Evolutionary conservation across 2,797 vertebrate species (phyloP).

Genomic region (Chrysocyon brachyurus): DNA sequence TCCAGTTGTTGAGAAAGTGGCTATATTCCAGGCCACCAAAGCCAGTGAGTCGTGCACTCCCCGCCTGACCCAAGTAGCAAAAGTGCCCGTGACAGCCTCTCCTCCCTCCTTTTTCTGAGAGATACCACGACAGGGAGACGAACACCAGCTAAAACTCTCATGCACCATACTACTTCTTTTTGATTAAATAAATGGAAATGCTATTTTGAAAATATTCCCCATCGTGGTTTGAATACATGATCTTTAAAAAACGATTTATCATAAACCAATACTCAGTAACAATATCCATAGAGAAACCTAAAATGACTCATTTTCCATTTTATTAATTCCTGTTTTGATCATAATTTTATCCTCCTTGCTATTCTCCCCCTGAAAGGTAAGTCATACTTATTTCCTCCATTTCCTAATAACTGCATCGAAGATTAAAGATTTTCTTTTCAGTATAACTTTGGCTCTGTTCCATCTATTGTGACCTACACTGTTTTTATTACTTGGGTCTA

Average conservation of each 20-base stretch:
- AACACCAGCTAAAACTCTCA: background rate
- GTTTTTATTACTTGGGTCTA: background rate
- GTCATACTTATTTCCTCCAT: background rate
- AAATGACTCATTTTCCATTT: background rate
- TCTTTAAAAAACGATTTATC: slow-evolving; percentile 13
- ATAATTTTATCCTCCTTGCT: background rate
- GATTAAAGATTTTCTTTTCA: background rate
- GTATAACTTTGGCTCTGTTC: background rate
- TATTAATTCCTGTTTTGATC: background rate
- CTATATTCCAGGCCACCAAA: background rate
- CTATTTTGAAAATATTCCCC: background rate
- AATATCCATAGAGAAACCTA: background rate
- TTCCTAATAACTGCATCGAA: background rate
- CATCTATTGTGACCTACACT: background rate
- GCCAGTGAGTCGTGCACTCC: rapidly evolving
- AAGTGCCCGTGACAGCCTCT: too few relatives aligned
- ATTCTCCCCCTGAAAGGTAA: background rate
- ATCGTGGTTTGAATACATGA: background rate
- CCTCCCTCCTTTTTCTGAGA: background rate
- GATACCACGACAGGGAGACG: background rate
- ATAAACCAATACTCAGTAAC: background rate
- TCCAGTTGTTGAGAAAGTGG: background rate
- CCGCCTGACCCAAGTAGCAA: background rate
- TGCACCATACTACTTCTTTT: background rate
- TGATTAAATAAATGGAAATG: background rate